Evolutionary conservation across 2,113 vertebrate species (phyloP).

Genomic region (Entosphenus tridentatus): DNA sequence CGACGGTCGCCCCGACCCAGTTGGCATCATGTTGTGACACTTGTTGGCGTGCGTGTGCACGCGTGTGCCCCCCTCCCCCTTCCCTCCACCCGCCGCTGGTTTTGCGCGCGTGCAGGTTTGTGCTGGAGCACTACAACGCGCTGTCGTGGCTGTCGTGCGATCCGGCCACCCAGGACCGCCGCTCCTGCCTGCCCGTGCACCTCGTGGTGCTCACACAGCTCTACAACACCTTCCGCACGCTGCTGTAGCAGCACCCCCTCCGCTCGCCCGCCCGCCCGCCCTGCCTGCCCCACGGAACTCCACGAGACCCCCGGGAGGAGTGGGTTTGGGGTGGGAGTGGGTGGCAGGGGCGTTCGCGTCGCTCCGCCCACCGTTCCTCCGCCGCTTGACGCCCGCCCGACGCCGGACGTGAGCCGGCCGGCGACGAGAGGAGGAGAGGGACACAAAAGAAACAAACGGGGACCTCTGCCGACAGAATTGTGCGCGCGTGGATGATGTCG

Average conservation of each 20-base stretch:
- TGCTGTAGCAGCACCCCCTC: slow-evolving; percentile 31
- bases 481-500: too few species aligned
- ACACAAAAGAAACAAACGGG: too few species aligned
- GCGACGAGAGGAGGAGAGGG: too few species aligned
- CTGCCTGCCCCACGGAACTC: background rate
- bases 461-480: too few species aligned
- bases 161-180: slow-evolving; percentile 83
- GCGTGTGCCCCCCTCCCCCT: background rate
- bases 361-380: too few species aligned
- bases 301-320: background rate
- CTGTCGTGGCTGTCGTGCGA: slow-evolving; percentile 77
- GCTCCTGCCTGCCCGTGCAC: slow-evolving; percentile 93
- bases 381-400: too few species aligned
- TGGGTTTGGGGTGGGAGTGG: too few species aligned
- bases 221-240: slow-evolving; percentile 95
- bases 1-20: too few species aligned
- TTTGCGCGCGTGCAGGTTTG: slow-evolving; percentile 39
- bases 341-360: too few species aligned
- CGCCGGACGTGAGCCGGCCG: too few species aligned
- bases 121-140: slow-evolving; percentile 71
- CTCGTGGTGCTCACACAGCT: slow-evolving; percentile 86
- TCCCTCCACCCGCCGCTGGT: background rate
- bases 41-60: too few species aligned
- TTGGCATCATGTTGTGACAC: too few species aligned
- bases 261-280: background rate